These are phyloP conservation scores for Cyaniris semiargus DNA, from an alignment of 2,888 invertebrate species.

Conservation along the genomic window DNA sequence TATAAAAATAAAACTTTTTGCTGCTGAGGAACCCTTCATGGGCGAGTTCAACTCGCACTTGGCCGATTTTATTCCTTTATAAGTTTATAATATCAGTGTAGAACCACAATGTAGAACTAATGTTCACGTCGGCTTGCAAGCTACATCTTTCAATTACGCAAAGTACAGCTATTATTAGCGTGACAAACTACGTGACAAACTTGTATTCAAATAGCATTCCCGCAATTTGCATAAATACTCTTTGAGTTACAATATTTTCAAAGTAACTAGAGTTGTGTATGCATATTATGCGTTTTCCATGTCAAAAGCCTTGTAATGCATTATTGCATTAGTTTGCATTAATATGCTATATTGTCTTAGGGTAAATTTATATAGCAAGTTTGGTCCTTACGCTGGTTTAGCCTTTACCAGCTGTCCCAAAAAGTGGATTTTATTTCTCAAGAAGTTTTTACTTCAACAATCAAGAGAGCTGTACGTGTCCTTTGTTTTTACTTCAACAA, in stretches of 20 bases:
- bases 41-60: no score
- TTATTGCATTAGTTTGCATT: neutral
- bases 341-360: neutral
- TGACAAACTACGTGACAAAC: neutral
- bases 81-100: no score
- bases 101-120: no score
- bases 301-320: neutral
- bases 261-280: neutral
- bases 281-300: neutral
- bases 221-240: neutral
- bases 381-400: no score
- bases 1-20: no score
- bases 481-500: no score
- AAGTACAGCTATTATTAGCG: neutral
- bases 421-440: no score
- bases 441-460: no score
- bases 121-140: neutral
- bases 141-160: neutral
- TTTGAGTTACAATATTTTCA: neutral
- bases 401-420: no score
- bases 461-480: no score
- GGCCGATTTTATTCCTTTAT: no score
- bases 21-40: no score
- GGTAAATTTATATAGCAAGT: neutral
- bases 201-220: conserved; percentile 2